Base-by-base conservation (phyloP, 2,113 vertebrate species). In the Cyrtonyx montezumae region DNA sequence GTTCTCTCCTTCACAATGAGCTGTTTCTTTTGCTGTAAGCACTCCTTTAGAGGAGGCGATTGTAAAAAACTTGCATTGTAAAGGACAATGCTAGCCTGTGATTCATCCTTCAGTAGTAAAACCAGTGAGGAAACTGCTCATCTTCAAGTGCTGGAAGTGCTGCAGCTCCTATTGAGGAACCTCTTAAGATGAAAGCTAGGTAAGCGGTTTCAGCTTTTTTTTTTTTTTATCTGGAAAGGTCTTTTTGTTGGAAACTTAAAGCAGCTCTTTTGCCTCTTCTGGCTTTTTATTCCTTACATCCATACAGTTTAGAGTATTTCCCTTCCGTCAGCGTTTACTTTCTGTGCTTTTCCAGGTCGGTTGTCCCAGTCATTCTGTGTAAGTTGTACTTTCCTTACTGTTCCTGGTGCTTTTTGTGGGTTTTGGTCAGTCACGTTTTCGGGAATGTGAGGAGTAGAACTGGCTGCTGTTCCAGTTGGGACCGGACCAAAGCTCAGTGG, bases 291-390 rank as follows among this genome's bases (percentile, higher is more conserved):
- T 86, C 10, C 36, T 15, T 69, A 25, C 20, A 37, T 25, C 51
- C 6, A 0, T 42, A 16, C n/a, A 4, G 7, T 61, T 40, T 17
- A 32, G 53, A 43, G 15, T 37, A 37, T 53, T 61, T n/a, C n/a
- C 21, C 40, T 82, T 46, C 61, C 25, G 12, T 37, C 37, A 59
- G 49, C 11, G 16, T 6, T 22, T 23, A 20, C 36, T 62, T 49
- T 22, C 22, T 42, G 55, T 67, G 8, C 36, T 85, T 55, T 34
- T 49, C 25, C 17, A 49, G 59, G 48, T 43, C 61, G 71, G 13
- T 63, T 73, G 37, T 48, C 18, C 2, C 3, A 49, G 59, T 40
- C 1, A 0, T 34, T 62, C 36, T 53, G 1, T 11, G 3, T 7
- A 48, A 46, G 19, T 32, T 79, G 21, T 12, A 3, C 43, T 82